phyloP scores from a whole-genome alignment of 1,140 invertebrate genomes.

The Lithobius niger region DNA sequence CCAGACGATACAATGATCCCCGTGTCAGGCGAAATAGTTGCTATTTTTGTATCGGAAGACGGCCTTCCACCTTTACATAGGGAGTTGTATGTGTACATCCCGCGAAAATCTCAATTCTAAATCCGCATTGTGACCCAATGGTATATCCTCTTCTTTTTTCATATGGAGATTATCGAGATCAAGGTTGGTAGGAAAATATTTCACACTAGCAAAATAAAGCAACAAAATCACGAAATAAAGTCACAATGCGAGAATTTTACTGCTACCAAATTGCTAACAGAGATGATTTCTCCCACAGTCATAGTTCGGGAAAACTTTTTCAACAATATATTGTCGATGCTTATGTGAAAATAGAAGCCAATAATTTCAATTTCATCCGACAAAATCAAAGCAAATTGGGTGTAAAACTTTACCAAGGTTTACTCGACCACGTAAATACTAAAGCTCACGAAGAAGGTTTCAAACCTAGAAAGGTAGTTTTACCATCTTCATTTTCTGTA shows the following conservation, averaged over 20 bases:
- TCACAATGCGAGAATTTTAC: neutral
- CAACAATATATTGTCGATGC: constrained; percentile 36
- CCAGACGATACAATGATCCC: too few species aligned
- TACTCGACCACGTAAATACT: constrained; percentile 21
- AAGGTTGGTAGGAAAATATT: too few species aligned
- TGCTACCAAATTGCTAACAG: neutral
- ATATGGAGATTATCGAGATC: too few species aligned
- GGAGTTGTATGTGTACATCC: too few species aligned
- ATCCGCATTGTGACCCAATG: too few species aligned
- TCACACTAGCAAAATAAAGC: too few species aligned
- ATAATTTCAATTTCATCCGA: constrained; percentile 29
- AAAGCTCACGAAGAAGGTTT: constrained; percentile 18
- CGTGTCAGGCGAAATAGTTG: too few species aligned
- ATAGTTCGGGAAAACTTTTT: constrained; percentile 14
- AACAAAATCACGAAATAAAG: too few species aligned
- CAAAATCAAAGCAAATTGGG: constrained; percentile 35
- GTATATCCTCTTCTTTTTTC: too few species aligned
- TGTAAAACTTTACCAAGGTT: constrained; percentile 33
- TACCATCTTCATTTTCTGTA: constrained; percentile 32
- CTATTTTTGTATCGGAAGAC: too few species aligned
- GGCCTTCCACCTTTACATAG: too few species aligned
- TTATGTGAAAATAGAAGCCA: constrained; percentile 37
- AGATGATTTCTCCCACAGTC: constrained; percentile 15
- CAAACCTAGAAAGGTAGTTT: constrained; percentile 20
- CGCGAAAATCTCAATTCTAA: too few species aligned